Percentiles rank a stretch among this genome's conserved stretches.
Conservation (phyloP, 2,113 vertebrate genomes). For the Chascanopsetta lugubris region DNA sequence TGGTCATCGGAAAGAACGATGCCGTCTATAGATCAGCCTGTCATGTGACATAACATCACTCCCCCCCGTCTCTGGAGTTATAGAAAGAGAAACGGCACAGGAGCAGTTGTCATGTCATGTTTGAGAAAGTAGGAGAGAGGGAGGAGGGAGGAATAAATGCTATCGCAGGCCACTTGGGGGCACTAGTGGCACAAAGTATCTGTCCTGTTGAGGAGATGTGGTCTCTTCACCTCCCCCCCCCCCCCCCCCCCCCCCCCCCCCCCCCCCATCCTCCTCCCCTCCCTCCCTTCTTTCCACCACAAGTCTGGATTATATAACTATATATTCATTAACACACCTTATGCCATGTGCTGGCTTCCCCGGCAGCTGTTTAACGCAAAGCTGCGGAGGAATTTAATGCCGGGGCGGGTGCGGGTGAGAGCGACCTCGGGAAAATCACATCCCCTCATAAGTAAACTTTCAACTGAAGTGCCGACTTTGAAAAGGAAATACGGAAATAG, state of each 20-base stretch:
- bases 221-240: constrained; percentile 17
- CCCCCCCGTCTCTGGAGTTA: constrained; percentile 34
- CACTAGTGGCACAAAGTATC: constrained; percentile 67
- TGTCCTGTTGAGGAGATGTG: constrained; percentile 22
- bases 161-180: constrained; percentile 70
- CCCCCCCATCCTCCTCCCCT: no score
- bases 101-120: constrained; percentile 48
- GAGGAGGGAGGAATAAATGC: neutral
- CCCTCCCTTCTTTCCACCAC: no score
- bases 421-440: constrained; percentile 21
- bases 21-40: constrained; percentile 47
- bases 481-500: constrained; percentile 17
- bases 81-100: constrained; percentile 56
- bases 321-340: constrained; percentile 64
- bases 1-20: constrained; percentile 64
- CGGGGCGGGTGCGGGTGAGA: neutral
- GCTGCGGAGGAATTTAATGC: constrained; percentile 28
- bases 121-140: constrained; percentile 13
- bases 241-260: no score
- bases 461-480: constrained; percentile 36
- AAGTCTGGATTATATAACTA: constrained; percentile 63
- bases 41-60: constrained; percentile 51
- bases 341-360: constrained; percentile 40
- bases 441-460: constrained; percentile 8
- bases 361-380: constrained; percentile 68